phyloP scores from a whole-genome alignment of 2,888 invertebrate species.

The Andrena trimmerana region DNA sequence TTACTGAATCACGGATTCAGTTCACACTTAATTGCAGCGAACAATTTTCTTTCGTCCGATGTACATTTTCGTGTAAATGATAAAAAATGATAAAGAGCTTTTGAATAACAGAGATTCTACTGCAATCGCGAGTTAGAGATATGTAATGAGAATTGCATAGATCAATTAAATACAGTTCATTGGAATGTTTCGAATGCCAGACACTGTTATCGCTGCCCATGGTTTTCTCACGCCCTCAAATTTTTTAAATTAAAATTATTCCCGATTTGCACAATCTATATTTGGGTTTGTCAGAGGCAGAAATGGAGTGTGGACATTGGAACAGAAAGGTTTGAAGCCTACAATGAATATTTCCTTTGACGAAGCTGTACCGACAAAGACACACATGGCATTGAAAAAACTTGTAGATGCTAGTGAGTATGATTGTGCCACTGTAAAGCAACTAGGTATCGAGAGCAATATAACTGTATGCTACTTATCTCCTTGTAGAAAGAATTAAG shows the following conservation, averaged over 20 bases:
- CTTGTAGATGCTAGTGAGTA: slow-evolving; percentile 88
- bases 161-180: too few relatives aligned
- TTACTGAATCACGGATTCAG: too few relatives aligned
- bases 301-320: slow-evolving; percentile 98
- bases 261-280: slow-evolving; percentile 5
- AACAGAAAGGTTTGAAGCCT: slow-evolving; percentile 95
- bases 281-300: slow-evolving; percentile 89
- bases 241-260: not conserved
- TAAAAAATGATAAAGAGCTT: too few relatives aligned
- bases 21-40: too few relatives aligned
- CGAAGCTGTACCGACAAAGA: slow-evolving; percentile 95
- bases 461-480: not conserved
- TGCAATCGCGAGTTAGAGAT: too few relatives aligned
- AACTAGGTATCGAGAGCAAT: too few relatives aligned
- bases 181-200: not conserved
- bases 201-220: not conserved
- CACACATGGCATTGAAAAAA: slow-evolving; percentile 96
- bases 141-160: too few relatives aligned
- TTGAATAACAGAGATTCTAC: too few relatives aligned
- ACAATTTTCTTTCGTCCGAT: too few relatives aligned
- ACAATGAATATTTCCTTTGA: slow-evolving; percentile 94
- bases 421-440: not conserved
- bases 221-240: too few relatives aligned
- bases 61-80: too few relatives aligned
- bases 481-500: slow-evolving; percentile 88